These are phyloP conservation scores for Hirtodrosophila alboralis DNA, from an alignment of 2,888 invertebrate genomes.

Conservation along the genomic window DNA sequence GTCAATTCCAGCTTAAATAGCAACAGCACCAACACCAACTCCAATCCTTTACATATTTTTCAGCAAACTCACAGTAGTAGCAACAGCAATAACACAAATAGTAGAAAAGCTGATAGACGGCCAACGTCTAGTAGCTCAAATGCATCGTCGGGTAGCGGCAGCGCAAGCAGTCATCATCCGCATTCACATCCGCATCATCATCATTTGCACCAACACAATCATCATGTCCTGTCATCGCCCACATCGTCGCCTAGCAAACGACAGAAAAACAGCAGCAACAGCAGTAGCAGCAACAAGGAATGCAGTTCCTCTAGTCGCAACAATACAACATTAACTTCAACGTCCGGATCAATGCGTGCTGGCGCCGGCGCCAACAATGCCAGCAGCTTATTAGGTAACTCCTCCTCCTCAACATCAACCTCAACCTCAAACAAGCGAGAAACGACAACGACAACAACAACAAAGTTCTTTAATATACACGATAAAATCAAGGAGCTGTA, in stretches of 20 bases:
- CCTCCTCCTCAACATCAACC: constrained; percentile 30
- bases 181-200: constrained; percentile 61
- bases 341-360: constrained; percentile 60
- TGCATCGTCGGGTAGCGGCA: constrained; percentile 35
- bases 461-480: constrained; percentile 82
- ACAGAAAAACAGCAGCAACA: constrained; percentile 68
- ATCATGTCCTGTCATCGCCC: constrained; percentile 72
- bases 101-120: constrained; percentile 61
- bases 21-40: constrained; percentile 50
- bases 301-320: constrained; percentile 71
- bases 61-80: constrained; percentile 49
- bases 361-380: constrained; percentile 44
- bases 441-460: constrained; percentile 53
- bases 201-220: constrained; percentile 61
- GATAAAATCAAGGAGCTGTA: constrained; percentile 83
- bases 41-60: constrained; percentile 50
- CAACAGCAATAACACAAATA: constrained; percentile 41
- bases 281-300: constrained; percentile 52
- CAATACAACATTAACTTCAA: constrained; percentile 41
- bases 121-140: constrained; percentile 48
- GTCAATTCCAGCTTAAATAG: constrained; percentile 66
- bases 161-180: constrained; percentile 33
- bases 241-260: constrained; percentile 82
- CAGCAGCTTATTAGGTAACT: constrained; percentile 29
- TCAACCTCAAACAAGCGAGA: constrained; percentile 47